Conservation (phyloP, 2,113 vertebrate genomes). For the Ivindomyrus marchei region DNA sequence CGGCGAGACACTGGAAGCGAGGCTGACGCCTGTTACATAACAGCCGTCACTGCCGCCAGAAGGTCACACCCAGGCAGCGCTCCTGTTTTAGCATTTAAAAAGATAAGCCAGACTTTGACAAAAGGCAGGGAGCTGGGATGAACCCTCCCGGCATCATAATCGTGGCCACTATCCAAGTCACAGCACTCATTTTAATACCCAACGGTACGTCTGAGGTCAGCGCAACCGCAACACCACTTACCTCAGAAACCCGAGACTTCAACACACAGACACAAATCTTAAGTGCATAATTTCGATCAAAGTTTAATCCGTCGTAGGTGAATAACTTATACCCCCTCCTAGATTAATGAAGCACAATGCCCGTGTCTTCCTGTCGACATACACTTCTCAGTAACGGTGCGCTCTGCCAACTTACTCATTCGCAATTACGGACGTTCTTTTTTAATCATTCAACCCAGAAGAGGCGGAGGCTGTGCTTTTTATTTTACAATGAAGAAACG, state of each 20-base stretch:
- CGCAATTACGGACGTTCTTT: slow-evolving; percentile 56
- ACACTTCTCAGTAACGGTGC: slow-evolving; percentile 43
- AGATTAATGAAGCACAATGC: slow-evolving; percentile 10
- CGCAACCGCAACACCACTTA: background rate
- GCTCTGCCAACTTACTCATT: slow-evolving; percentile 43
- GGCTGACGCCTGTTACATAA: background rate
- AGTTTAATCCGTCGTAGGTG: background rate
- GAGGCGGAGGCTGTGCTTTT: slow-evolving; percentile 45
- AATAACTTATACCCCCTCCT: background rate
- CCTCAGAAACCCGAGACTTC: background rate
- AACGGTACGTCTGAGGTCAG: background rate
- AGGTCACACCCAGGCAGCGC: background rate
- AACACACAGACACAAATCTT: slow-evolving; percentile 12
- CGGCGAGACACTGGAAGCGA: background rate
- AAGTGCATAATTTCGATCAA: background rate
- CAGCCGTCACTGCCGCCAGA: background rate
- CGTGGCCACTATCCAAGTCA: background rate
- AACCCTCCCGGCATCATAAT: background rate
- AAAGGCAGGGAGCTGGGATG: background rate
- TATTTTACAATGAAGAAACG: slow-evolving; percentile 41
- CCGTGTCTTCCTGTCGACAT: slow-evolving; percentile 31
- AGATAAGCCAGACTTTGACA: background rate
- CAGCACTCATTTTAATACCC: background rate
- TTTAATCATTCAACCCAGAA: slow-evolving; percentile 20
- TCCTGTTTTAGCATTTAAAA: background rate